These are phyloP conservation scores for Gasterosteus nipponicus DNA, from an alignment of 2,113 vertebrate genomes.

Conservation along the genomic window DNA sequence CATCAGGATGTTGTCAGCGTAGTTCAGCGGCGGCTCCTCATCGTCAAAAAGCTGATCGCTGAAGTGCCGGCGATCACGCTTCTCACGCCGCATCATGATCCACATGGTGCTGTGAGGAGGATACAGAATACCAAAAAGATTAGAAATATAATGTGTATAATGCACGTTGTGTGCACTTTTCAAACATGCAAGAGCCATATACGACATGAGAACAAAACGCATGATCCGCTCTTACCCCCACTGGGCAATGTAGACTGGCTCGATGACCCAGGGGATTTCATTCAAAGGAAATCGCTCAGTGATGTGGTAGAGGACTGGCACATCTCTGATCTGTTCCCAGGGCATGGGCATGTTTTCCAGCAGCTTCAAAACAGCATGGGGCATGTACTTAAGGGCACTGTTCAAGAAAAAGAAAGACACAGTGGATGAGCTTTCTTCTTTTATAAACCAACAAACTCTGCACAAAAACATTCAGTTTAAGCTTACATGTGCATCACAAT, in stretches of 20 bases:
- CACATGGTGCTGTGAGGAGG: constrained; percentile 89
- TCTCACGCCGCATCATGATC: constrained; percentile 99
- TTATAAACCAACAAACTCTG: background rate
- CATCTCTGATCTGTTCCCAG: constrained; percentile 98
- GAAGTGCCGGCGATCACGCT: constrained; percentile 96
- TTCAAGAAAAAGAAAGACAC: background rate
- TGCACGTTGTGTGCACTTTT: background rate
- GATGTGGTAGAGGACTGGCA: constrained; percentile 97
- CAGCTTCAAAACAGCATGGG: constrained; percentile 96
- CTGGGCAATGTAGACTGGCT: constrained; percentile 97
- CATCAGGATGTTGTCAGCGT: constrained; percentile 97
- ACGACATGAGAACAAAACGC: background rate
- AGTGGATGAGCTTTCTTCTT: background rate
- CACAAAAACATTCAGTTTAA: no score
- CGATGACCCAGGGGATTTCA: constrained; percentile 99
- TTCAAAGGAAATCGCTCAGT: constrained; percentile 98
- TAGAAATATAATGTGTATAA: background rate
- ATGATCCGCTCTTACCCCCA: constrained; percentile 88
- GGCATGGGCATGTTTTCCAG: constrained; percentile 99
- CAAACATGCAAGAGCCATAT: background rate
- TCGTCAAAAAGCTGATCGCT: constrained; percentile 99
- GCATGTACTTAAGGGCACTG: constrained; percentile 98
- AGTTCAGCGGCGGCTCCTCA: constrained; percentile 96
- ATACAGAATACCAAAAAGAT: background rate
- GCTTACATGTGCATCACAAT: background rate